Base-by-base conservation (phyloP, 2,797 vertebrate species). In the Lindbergichthys nudifrons region DNA sequence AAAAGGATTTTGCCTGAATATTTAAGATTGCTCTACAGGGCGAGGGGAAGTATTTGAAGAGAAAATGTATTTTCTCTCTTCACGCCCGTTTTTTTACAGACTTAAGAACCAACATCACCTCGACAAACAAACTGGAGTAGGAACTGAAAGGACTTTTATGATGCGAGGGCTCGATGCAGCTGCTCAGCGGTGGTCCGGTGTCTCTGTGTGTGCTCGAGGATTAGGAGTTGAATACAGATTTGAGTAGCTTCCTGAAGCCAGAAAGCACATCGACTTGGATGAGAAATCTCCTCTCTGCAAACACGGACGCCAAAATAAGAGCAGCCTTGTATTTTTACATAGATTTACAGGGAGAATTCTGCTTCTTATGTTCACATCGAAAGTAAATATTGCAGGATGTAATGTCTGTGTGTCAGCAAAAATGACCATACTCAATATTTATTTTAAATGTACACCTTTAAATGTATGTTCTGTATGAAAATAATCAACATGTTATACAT, bases 211-310 rank as follows among this genome's bases (percentile, higher is more conserved):
- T 78, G 78, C 0, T 36, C n/a, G 58, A 60, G 85, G 87, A 89
- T 89, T 85, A 89, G 73, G 82, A 76, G 68, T 36, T 77, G 84
- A 78, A 84, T 87, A 88, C 87, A 90, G 82, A 92, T 86, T 82
- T 75, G 77, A 86, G 70, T 56, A 66, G 70, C 76, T 79, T 81
- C 53, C 75, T 3, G 46, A 47, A 64, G 77, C 68, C 80, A 70
- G 75, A 81, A 82, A 83, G 73, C 85, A 85, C 70, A 66, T 78
- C 43, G 52, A 82, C 68, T 81, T 63, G 70, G 68, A 86, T 82
- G 75, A 83, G 58, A 73, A 62, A 69, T 46, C 26, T 60, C 56
- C 43, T 69, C 47, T 39, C 39, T 3, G 41, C 53, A 65, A 53
- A 69, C 3, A 5, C 23, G 10, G 43, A 73, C 21, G 61, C 61